phyloP scores from a whole-genome alignment of 2,113 vertebrate species.

The Hippocampus barbouri region DNA sequence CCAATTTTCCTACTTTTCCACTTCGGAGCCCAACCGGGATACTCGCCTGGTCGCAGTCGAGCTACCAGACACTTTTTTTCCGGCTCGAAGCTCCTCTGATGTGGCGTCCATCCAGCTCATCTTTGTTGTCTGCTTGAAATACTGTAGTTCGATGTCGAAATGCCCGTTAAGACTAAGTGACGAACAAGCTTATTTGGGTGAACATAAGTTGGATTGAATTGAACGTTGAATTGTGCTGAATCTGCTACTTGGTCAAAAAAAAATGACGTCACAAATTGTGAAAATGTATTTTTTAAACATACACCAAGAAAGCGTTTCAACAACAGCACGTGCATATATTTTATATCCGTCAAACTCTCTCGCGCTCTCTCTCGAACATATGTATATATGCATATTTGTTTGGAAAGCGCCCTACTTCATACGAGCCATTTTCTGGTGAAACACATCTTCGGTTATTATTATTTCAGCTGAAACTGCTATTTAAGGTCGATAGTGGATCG shows the following conservation, averaged over 20 bases:
- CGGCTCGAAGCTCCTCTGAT: background rate
- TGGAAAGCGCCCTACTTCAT: background rate
- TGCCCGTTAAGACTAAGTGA: background rate
- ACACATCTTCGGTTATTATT: background rate
- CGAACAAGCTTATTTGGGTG: background rate
- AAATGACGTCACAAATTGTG: background rate
- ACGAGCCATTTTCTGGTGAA: background rate
- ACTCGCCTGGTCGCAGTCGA: slow-evolving; percentile 53
- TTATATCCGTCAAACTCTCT: background rate
- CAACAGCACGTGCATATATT: background rate
- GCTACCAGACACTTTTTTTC: slow-evolving; percentile 26
- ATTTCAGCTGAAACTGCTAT: background rate
- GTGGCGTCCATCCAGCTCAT: slow-evolving; percentile 1
- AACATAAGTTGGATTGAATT: background rate
- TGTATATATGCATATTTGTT: background rate
- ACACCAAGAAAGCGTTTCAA: background rate
- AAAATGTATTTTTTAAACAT: background rate
- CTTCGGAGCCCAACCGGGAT: slow-evolving; percentile 4
- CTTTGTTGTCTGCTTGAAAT: background rate
- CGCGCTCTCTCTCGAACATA: too few relatives aligned
- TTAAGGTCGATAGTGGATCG: background rate
- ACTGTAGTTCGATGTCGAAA: too few relatives aligned
- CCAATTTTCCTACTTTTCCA: background rate
- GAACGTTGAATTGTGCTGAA: background rate
- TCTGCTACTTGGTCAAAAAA: background rate